These are phyloP conservation scores for Nasonia vitripennis DNA, from an alignment of 1,140 invertebrate genomes.

Conservation along the genomic window DNA sequence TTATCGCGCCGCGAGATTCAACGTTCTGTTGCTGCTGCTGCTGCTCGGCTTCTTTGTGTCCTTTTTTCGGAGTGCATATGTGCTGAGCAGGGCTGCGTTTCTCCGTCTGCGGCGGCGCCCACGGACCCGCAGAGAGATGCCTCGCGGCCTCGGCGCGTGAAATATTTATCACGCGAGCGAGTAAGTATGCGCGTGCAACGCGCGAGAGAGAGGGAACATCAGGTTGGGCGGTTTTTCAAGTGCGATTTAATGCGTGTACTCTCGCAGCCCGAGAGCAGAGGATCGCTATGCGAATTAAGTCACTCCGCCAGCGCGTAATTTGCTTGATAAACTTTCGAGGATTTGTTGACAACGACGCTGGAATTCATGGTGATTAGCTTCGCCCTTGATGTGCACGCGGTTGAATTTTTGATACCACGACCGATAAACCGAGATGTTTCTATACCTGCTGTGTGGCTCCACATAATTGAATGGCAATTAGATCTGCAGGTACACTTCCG, in stretches of 20 bases:
- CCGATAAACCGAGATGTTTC: not conserved
- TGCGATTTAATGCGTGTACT: constrained; percentile 10
- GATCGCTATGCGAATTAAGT: constrained; percentile 37
- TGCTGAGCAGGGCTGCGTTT: not conserved
- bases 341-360: not conserved
- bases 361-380: constrained; percentile 24
- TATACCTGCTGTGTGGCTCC: not conserved
- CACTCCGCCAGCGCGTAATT: not conserved
- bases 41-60: not conserved
- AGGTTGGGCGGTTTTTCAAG: constrained; percentile 14
- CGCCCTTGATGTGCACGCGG: not conserved
- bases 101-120: not conserved
- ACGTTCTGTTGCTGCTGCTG: not conserved
- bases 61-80: not conserved
- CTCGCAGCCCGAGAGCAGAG: not conserved
- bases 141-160: constrained; percentile 21
- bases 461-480: not conserved
- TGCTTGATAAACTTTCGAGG: constrained; percentile 23
- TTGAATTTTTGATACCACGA: not conserved
- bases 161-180: constrained; percentile 36
- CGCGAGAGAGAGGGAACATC: not conserved
- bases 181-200: not conserved
- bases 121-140: not conserved
- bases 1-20: constrained; percentile 46
- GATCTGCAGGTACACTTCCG: not conserved